phyloP scores from a whole-genome alignment of 2,888 invertebrate genomes.

The Anoncus sp. region DNA sequence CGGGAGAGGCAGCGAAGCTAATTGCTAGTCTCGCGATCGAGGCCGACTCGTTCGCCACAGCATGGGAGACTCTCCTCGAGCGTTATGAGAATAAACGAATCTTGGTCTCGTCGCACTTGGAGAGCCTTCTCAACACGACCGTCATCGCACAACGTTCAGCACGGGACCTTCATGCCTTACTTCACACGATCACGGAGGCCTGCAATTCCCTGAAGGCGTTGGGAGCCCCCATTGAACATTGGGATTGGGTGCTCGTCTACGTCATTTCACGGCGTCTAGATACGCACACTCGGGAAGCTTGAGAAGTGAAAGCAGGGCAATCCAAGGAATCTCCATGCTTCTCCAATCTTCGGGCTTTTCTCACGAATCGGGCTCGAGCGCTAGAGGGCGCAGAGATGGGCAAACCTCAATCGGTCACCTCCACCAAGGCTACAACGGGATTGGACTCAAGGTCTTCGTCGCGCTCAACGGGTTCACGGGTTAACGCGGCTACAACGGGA shows the following conservation, averaged over 20 bases:
- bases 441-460: not conserved
- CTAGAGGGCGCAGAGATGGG: conserved; percentile 9
- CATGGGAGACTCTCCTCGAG: conserved; percentile 8
- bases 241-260: conserved; percentile 19
- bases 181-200: not conserved
- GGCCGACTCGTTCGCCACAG: conserved; percentile 15
- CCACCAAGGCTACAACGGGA: too few relatives aligned
- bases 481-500: not conserved
- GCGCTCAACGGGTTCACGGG: not conserved
- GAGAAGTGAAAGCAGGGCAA: not conserved
- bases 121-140: not conserved
- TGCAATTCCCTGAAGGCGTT: conserved; percentile 8
- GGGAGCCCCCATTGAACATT: conserved; percentile 10
- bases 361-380: conserved; percentile 16
- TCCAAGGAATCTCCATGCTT: not conserved
- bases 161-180: conserved; percentile 11
- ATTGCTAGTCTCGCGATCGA: conserved; percentile 4
- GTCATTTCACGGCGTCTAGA: not conserved
- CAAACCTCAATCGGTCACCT: too few relatives aligned
- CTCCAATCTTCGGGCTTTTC: not conserved
- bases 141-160: not conserved
- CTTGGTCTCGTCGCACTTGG: conserved; percentile 12
- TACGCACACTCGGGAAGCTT: conserved; percentile 8
- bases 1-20: conserved; percentile 10
- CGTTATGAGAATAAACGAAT: conserved; percentile 10